Base-by-base conservation (phyloP, 1,140 invertebrate genomes). In the Hyles euphorbiae region DNA sequence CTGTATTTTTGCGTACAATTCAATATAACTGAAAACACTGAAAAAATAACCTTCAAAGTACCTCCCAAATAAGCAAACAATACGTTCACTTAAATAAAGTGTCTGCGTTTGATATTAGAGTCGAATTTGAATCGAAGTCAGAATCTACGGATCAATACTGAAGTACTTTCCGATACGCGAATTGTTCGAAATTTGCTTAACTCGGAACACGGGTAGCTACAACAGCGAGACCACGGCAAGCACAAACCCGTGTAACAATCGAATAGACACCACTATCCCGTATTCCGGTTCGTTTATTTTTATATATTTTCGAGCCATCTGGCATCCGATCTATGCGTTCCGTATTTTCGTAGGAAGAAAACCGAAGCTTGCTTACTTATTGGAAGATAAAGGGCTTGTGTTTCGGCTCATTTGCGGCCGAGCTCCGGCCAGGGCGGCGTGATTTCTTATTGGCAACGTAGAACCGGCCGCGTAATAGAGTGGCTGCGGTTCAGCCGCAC, bases 381-480 rank as follows among this genome's bases (percentile, higher is more conserved):
- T 83, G 75, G 75, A 77, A 83, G 79, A 83, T 86, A 86, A 83
- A 86, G 71, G 75, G 74, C 65, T 70, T 74, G 65, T 85, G 78
- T 83, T 86, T 81, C 81, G 81, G 76, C 68, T 81, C 81, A 83
- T 86, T 86, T 83, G 72, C 75, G 80, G 76, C 60, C 61, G 74
- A 70, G 65, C 72, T 74, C 62, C 48, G 67, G 72, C 61, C 69
- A 68, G 71, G 78, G 68, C 64, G 81, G 83, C 71, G 79, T 76
- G 79, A 82, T 83, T 83, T 78, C 75, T 78, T 79, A 82, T 76
- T 79, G 76, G 64, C 56, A 73, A 67, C 61, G 61, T 71, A 72
- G 56, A 56, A 73, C 69, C 65, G 69, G 63, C 63, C 62, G 63
- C 63, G 60, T 70, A 72, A 73, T 69, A 76, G 64, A 71, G 66